Evolutionary conservation across 2,797 vertebrate genomes (phyloP).

Genomic region (Alauda arvensis): DNA sequence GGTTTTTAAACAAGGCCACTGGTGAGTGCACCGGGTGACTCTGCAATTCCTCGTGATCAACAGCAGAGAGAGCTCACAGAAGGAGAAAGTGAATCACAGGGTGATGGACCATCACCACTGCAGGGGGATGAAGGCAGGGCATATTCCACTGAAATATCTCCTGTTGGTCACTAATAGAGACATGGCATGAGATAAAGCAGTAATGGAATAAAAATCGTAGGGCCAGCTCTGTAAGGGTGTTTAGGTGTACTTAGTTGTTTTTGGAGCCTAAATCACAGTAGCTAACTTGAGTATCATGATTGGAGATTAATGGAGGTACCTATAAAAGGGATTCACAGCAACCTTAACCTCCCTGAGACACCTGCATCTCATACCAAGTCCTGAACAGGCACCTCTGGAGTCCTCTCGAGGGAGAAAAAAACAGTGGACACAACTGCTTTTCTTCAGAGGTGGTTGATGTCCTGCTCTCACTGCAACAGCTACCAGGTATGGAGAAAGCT

Average conservation of each 20-base stretch:
- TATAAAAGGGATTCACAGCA: not conserved
- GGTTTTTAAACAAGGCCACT: not conserved
- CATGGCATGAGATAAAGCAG: not conserved
- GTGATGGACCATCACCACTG: not conserved
- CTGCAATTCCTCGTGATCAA: constrained; percentile 16
- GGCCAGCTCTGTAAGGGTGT: not conserved
- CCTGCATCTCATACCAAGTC: not conserved
- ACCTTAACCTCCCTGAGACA: not conserved
- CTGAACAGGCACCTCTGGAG: not conserved
- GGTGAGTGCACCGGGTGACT: not conserved
- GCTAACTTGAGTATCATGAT: not conserved
- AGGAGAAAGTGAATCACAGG: not conserved
- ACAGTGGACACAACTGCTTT: not conserved
- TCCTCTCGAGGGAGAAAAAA: not conserved
- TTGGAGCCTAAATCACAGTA: not conserved
- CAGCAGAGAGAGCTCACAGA: constrained; percentile 52
- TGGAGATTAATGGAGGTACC: not conserved
- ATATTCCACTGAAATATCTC: not conserved
- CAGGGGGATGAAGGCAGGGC: not conserved
- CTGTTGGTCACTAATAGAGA: not conserved
- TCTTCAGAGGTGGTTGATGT: not conserved
- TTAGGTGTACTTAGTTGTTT: not conserved
- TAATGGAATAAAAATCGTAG: not conserved
- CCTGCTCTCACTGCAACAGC: not conserved
- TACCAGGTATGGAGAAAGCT: not conserved